Conservation (phyloP, 2,888 invertebrate genomes). For the Amiota minor region DNA sequence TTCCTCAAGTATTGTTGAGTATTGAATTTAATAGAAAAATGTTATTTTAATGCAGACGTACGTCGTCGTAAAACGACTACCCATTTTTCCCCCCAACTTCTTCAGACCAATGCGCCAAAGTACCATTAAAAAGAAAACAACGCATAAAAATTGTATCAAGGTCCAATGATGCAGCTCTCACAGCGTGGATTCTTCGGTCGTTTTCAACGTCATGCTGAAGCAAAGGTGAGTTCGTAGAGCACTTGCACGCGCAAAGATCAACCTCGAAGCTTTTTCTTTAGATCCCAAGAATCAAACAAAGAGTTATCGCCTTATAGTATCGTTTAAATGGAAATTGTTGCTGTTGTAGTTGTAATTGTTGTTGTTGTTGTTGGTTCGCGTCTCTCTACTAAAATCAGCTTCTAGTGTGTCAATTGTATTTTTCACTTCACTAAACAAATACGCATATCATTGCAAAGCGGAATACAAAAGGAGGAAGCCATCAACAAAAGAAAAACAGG, state of each 20-base stretch:
- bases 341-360: background rate
- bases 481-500: constrained; percentile 27
- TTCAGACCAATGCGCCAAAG: background rate
- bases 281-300: constrained; percentile 32
- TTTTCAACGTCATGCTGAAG: background rate
- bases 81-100: constrained; percentile 2
- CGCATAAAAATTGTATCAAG: constrained; percentile 61
- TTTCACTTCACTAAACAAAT: constrained; percentile 63
- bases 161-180: constrained; percentile 36
- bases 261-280: constrained; percentile 15
- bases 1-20: constrained; percentile 40
- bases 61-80: background rate
- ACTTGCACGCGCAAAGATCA: constrained; percentile 46
- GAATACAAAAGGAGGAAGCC: constrained; percentile 21
- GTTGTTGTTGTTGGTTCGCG: constrained; percentile 19
- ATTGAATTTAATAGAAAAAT: constrained; percentile 66
- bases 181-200: constrained; percentile 34
- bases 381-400: constrained; percentile 25
- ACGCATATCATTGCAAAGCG: constrained; percentile 52
- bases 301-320: constrained; percentile 59
- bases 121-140: constrained; percentile 14
- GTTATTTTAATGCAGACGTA: constrained; percentile 62
- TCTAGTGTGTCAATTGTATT: constrained; percentile 50
- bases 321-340: constrained; percentile 56
- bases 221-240: constrained; percentile 5